Base-by-base conservation (phyloP, 2,888 invertebrate species). In the Julus scanicus region DNA sequence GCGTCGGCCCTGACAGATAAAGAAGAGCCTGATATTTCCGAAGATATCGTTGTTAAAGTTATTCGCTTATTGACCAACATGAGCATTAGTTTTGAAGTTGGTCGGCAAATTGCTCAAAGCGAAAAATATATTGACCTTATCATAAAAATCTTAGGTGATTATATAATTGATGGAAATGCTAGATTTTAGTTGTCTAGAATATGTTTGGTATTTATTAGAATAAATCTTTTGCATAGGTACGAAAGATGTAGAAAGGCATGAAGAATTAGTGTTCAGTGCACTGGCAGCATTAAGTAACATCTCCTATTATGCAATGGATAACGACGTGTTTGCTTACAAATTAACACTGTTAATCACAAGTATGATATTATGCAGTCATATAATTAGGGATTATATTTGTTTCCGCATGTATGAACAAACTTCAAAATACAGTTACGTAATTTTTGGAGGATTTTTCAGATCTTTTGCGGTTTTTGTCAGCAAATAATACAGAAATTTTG, bases 51-150 rank as follows among this genome's bases (percentile, higher is more conserved):
- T 20, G 91, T 92, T 20, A 92, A 92, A 89, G 90, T 95, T 84
- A 95, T 97, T 20, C 94, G 97, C 6, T 95, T 97, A n/a, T 93
- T 97, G 44, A 97, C 97, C 3, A 97, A 97, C 91, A 94, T 97
- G 92, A 95, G 96, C 89, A 95, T 97, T 89, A 95, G 96, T 91
- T 94, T 95, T 84, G 94, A 95, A 85, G 96, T 96, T 4, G 97
- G 97, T 0, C 94, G 94, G 63, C 94, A 94, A 1, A 92, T 97
- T 89, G 94, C 94, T 29, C 90, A 91, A 71, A 91, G 91, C 89
- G 90, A 90, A 20, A 89, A 91, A 90, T 92, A 92, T 91, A 90
- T 92, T 89, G 90, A 91, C 90, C 90, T 92, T 89, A 90, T 93
- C 89, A 89, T 92, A 89, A 89, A 90, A 90, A 91, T 93, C 40